Percentiles rank a stretch among this genome's conserved stretches.
phyloP scores from a whole-genome alignment of 2,797 vertebrate species.

The Ctenopoma multispine region DNA sequence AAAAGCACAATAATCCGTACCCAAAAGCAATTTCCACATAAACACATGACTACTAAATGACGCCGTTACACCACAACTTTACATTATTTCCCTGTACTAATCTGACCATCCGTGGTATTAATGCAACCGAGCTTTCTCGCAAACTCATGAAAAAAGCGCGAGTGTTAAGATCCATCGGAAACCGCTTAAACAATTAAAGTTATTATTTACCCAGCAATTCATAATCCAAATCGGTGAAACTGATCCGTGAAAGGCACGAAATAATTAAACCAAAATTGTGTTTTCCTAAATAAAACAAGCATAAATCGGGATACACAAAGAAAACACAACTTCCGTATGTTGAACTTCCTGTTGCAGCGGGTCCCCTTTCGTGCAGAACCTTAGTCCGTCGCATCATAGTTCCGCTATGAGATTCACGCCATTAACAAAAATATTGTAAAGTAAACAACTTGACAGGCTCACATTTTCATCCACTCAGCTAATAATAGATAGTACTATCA shows the following conservation, averaged over 20 bases:
- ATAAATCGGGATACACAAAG: slow-evolving; percentile 89
- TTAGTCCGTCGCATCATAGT: slow-evolving; percentile 61
- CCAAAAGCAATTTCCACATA: slow-evolving; percentile 15
- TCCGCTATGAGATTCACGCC: slow-evolving; percentile 76
- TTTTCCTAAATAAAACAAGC: slow-evolving; percentile 85
- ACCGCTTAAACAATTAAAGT: slow-evolving; percentile 41
- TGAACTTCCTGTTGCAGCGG: slow-evolving; percentile 85
- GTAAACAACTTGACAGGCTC: slow-evolving; percentile 39
- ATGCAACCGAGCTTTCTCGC: slow-evolving; percentile 68
- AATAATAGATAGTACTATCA: not conserved
- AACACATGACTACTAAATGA: not conserved
- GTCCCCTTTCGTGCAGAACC: slow-evolving; percentile 78
- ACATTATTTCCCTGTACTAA: slow-evolving; percentile 35
- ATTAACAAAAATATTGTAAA: slow-evolving; percentile 49
- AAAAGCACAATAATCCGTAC: not conserved
- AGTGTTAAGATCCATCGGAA: slow-evolving; percentile 48
- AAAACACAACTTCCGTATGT: slow-evolving; percentile 88
- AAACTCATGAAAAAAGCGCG: slow-evolving; percentile 78
- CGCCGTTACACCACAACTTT: not conserved
- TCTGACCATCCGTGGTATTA: slow-evolving; percentile 44
- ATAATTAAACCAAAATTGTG: slow-evolving; percentile 64
- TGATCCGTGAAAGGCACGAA: slow-evolving; percentile 37
- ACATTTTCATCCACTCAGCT: not conserved
- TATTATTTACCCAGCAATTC: slow-evolving; percentile 63
- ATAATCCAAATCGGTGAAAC: slow-evolving; percentile 62